These are phyloP conservation scores for Pangasianodon hypophthalmus DNA, from an alignment of 2,113 vertebrate genomes.

Conservation along the genomic window DNA sequence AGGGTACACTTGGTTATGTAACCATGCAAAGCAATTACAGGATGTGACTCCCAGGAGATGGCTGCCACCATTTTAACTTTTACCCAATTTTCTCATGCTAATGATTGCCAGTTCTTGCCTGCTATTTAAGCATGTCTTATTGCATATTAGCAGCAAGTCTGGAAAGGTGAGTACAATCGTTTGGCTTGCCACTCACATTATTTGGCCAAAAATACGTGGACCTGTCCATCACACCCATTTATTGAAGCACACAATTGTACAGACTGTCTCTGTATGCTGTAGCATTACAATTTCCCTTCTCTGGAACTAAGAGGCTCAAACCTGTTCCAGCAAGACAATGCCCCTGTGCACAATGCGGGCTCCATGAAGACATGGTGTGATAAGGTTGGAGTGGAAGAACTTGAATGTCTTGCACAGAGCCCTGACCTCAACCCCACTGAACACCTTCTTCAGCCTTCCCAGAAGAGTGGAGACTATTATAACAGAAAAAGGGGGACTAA, in stretches of 20 bases:
- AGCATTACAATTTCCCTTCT: not conserved
- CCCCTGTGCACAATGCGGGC: not conserved
- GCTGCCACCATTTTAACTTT: too few species aligned
- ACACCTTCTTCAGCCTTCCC: not conserved
- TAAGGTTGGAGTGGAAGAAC: too few species aligned
- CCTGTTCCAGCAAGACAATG: not conserved
- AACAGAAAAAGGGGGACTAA: not conserved
- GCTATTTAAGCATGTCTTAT: too few species aligned
- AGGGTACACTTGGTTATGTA: too few species aligned
- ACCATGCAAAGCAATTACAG: too few species aligned
- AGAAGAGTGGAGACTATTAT: not conserved
- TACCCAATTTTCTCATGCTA: too few species aligned
- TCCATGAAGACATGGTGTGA: not conserved
- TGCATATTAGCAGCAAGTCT: too few species aligned
- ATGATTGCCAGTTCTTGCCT: too few species aligned
- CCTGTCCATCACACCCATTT: not conserved
- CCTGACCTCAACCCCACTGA: too few species aligned
- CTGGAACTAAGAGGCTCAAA: not conserved
- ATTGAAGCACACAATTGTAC: not conserved
- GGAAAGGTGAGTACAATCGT: not conserved
- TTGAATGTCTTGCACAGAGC: too few species aligned
- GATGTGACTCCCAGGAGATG: too few species aligned
- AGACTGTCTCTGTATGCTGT: not conserved
- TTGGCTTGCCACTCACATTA: not conserved
- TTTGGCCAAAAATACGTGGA: not conserved